Base-by-base conservation (phyloP, 2,888 invertebrate species). In the Gandaritis pyraliata region DNA sequence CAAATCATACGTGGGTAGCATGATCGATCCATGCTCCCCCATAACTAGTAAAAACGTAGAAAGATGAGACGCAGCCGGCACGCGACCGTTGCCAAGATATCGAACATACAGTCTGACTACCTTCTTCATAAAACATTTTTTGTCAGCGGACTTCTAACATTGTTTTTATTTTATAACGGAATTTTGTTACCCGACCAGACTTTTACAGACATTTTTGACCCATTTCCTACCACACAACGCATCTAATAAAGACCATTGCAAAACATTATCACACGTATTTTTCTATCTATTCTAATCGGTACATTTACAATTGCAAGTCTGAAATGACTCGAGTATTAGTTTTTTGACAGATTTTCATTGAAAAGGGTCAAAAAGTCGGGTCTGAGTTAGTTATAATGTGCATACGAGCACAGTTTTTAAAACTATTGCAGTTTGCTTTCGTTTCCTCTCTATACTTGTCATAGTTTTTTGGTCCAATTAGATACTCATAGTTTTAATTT, bases 51-150 rank as follows among this genome's bases (percentile, higher is more conserved):
- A 88, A 88, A 87, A 86, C 74, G 79, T 77, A 73, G 80, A 83
- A 82, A 85, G 85, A 85, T 81, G 83, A 81, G 72, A 55, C 61
- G 68, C 71, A 68, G 71, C 66, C 66, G 71, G 74, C 88, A 88
- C 90, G 90, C 90, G 85, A 89, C 74, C 78, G 90, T 89, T 88
- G 88, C 90, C 83, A 83, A 76, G 86, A 74, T 82, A 86, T 86
- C 87, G 87, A 87, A 85, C 81, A 86, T 81, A 87, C 87, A 86
- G 80, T 56, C 73, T 52, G 69, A 33, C 64, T 58, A 68, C 72
- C 69, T 69, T 61, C 64, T 65, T 54, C 64, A 57, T 61, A 58
- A 65, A 56, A 51, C 59, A 52, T 64, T 65, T 52, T 64, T 65
- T 65, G 61, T 61, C 61, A 61, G 54, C 53, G 51, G 55, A 59